Base-by-base conservation (phyloP, 2,888 invertebrate genomes). In the Fragum whitleyi region DNA sequence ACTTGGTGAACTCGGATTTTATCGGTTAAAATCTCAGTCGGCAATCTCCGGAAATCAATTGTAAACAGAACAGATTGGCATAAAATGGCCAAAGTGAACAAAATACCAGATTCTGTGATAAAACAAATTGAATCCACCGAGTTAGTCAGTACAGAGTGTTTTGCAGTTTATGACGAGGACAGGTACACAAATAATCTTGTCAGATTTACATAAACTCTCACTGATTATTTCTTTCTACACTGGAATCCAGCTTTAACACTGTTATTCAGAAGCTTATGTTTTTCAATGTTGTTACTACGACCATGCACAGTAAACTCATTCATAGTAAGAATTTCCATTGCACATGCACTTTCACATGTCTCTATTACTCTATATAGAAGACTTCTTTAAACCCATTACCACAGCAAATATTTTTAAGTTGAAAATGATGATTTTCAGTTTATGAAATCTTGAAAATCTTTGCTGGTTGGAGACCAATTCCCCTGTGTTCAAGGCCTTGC, bases 161-260 rank as follows among this genome's bases (percentile, higher is more conserved):
- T 88, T 77, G 73, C 74, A 39, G 55, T 70, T 26, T 88, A 86
- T 69, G 88, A 88, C 57, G 69, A 77, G 70, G 86, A 88, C 82
- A 85, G 86, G 88, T 88, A 78, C 47, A 57, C 36, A 47, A 47
- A 19, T 14, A 3, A 19, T 36, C n/a, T 32, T 61, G 2, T 51
- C 1, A 21, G 23, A n/a, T 55, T 23, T n/a, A n/a, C 23, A 26
- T 47, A 28, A 21, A 59, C 32, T 28, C 2, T 14, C 3, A 2
- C 23, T 53, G 3, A 21, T 19, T n/a, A 21, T n/a, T 55, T 55
- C 21, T 47, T 6, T 19, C 16, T 47, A 19, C 47, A 47, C 16
- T 47, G 47, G n/a, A 47, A 47, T 47, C n/a, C n/a, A n/a, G n/a
- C n/a, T n/a, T 9, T 39, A 6, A 39, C 7, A 39, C 39, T 39